These are phyloP conservation scores for Drosophila paulistorum DNA, from an alignment of 1,140 invertebrate species.

Conservation along the genomic window DNA sequence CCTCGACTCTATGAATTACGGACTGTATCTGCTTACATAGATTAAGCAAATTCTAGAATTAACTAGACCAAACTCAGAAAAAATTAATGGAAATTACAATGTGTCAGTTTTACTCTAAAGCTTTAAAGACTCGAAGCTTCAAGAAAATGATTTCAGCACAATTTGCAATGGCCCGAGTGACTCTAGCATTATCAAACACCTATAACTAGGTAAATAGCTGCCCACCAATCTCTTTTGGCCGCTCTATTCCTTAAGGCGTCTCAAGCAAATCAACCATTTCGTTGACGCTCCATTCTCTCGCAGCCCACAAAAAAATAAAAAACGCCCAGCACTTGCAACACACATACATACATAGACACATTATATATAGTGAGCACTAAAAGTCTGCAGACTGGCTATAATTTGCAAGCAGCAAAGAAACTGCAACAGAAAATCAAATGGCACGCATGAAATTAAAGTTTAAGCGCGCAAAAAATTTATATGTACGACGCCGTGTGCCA, in stretches of 20 bases:
- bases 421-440: slow-evolving; percentile 69
- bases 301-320: slow-evolving; percentile 25
- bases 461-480: slow-evolving; percentile 76
- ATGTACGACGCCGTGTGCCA: slow-evolving; percentile 78
- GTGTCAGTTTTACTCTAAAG: background rate
- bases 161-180: slow-evolving; percentile 34
- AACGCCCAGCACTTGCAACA: slow-evolving; percentile 52
- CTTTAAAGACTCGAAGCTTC: background rate
- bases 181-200: slow-evolving; percentile 63
- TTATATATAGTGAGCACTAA: slow-evolving; percentile 33
- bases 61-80: background rate
- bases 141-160: slow-evolving; percentile 24
- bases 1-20: background rate
- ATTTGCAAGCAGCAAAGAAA: slow-evolving; percentile 62
- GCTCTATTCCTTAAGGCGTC: slow-evolving; percentile 40
- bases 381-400: slow-evolving; percentile 59
- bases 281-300: slow-evolving; percentile 26
- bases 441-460: slow-evolving; percentile 81
- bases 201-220: slow-evolving; percentile 72
- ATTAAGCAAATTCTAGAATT: background rate
- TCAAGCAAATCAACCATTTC: slow-evolving; percentile 15
- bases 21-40: background rate
- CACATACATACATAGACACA: slow-evolving; percentile 34
- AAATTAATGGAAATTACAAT: slow-evolving; percentile 2
- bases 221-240: slow-evolving; percentile 62